Evolutionary conservation across 2,113 vertebrate species (phyloP).

Genomic region (Boulengeromyrus knoepffleri): DNA sequence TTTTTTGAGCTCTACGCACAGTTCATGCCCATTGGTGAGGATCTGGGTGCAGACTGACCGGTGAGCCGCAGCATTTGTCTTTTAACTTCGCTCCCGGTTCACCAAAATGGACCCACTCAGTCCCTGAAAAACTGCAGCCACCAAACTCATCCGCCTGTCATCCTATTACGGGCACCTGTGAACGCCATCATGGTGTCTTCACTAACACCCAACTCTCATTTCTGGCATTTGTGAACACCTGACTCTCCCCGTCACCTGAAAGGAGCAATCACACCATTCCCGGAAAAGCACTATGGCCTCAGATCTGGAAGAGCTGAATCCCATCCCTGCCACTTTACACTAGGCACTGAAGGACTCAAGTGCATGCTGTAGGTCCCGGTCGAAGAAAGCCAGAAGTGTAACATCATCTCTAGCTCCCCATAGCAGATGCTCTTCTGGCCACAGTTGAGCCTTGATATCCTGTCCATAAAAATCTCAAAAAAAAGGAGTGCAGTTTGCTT

Average conservation of each 20-base stretch:
- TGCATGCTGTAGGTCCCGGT: neutral
- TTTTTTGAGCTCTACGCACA: neutral
- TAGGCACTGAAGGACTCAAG: neutral
- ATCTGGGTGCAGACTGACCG: neutral
- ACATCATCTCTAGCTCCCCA: neutral
- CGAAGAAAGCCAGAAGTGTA: neutral
- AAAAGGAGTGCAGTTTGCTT: neutral
- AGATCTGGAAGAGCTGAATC: neutral
- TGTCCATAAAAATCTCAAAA: neutral
- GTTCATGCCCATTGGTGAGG: neutral
- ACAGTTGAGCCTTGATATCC: neutral
- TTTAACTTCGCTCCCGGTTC: neutral
- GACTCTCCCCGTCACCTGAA: neutral
- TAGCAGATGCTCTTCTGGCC: neutral
- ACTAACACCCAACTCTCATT: neutral
- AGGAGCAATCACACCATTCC: neutral
- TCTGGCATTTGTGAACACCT: neutral
- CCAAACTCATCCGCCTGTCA: neutral
- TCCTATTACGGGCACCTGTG: neutral
- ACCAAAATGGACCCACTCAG: neutral
- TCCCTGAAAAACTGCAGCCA: neutral
- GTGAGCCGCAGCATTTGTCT: neutral
- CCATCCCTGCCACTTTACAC: neutral
- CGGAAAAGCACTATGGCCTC: neutral
- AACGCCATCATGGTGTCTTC: neutral